These are phyloP conservation scores for Microcebus ravelobensis DNA, from an alignment of 2,113 vertebrate species.

Conservation along the genomic window DNA sequence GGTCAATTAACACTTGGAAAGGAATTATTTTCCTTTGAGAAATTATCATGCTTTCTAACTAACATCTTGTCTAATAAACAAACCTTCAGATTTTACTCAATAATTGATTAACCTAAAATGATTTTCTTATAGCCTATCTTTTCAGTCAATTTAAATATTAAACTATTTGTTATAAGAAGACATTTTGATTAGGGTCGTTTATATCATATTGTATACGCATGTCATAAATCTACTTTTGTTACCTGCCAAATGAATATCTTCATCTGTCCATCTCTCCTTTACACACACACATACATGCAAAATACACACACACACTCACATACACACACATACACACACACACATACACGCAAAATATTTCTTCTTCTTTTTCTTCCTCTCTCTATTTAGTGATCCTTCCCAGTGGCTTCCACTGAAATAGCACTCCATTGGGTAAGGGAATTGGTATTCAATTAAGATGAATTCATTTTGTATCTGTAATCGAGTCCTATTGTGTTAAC, in stretches of 20 bases:
- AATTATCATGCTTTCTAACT: not conserved
- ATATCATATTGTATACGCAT: not conserved
- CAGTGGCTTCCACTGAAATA: not conserved
- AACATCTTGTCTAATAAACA: not conserved
- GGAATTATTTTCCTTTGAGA: not conserved
- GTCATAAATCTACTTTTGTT: not conserved
- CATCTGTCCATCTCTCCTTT: not conserved
- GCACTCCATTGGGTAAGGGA: not conserved
- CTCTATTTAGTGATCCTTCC: not conserved
- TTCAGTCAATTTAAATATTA: not conserved
- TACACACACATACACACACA: too few species aligned
- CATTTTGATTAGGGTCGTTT: not conserved
- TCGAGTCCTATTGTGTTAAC: not conserved
- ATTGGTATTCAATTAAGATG: not conserved
- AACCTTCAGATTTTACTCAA: not conserved
- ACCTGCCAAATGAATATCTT: not conserved
- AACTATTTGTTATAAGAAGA: not conserved
- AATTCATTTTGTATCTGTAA: not conserved
- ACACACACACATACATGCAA: not conserved
- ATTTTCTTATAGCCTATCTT: not conserved
- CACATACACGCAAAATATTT: too few species aligned
- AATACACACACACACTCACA: not conserved
- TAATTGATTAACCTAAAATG: constrained; percentile 25
- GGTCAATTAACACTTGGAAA: not conserved
- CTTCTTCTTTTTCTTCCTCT: not conserved